Evolutionary conservation across 2,797 vertebrate species (phyloP).

Genomic region (Anguilla obscura): DNA sequence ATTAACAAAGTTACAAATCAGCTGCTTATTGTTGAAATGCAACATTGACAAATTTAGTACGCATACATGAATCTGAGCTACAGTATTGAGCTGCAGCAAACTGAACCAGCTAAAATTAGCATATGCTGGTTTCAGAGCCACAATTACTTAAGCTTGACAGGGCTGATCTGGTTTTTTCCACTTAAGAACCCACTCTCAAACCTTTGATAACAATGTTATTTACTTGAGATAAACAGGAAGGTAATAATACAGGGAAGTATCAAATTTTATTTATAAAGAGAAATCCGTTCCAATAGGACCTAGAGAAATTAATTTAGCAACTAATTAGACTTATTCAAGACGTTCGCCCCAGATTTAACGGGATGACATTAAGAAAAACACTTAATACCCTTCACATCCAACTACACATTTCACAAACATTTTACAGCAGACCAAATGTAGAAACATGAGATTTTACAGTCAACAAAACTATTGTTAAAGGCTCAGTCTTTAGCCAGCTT

Average conservation of each 20-base stretch:
- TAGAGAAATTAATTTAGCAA: neutral
- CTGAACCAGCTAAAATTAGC: neutral
- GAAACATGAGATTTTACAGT: neutral
- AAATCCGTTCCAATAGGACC: neutral
- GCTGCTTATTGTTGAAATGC: neutral
- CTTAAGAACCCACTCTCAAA: neutral
- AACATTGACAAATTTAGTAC: neutral
- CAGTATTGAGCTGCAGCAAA: neutral
- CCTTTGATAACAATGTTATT: neutral
- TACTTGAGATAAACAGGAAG: neutral
- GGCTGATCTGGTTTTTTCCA: neutral
- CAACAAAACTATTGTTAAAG: neutral
- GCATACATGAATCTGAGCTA: neutral
- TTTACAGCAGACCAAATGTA: constrained; percentile 2
- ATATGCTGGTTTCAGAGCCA: neutral
- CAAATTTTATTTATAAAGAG: constrained; percentile 2
- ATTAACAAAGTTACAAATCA: neutral
- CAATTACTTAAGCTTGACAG: neutral
- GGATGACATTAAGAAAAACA: neutral
- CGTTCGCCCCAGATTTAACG: neutral
- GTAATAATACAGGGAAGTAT: neutral
- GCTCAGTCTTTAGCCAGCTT: neutral
- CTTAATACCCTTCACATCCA: neutral
- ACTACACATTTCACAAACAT: neutral
- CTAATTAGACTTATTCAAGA: neutral